Percentiles rank a stretch among this genome's conserved stretches.
Evolutionary conservation across 2,888 invertebrate genomes (phyloP).

Genomic region (Formica aserva): DNA sequence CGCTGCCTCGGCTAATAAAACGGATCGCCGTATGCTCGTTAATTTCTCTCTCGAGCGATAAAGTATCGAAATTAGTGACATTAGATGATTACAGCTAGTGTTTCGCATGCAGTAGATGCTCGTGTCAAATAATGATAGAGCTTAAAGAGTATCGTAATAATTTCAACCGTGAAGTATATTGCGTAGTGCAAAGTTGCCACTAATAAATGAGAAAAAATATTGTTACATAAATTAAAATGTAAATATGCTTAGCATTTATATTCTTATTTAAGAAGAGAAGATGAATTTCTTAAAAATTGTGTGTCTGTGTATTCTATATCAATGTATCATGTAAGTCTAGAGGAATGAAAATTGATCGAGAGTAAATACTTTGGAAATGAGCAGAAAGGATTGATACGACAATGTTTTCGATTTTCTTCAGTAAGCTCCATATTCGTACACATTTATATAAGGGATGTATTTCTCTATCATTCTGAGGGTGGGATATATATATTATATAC

Average conservation of each 20-base stretch:
- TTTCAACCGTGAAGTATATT: not conserved
- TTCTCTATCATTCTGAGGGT: slow-evolving; percentile 73
- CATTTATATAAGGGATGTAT: slow-evolving; percentile 82
- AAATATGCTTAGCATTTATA: slow-evolving; percentile 6
- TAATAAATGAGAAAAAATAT: slow-evolving; percentile 14
- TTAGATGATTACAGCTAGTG: slow-evolving; percentile 43
- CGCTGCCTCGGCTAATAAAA: slow-evolving; percentile 43
- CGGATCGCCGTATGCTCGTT: slow-evolving; percentile 40
- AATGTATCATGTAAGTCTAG: slow-evolving; percentile 29
- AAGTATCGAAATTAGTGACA: slow-evolving; percentile 46
- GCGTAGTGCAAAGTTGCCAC: not conserved
- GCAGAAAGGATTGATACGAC: slow-evolving; percentile 69
- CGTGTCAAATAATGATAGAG: slow-evolving; percentile 12
- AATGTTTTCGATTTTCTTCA: slow-evolving; percentile 76
- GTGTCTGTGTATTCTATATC: not conserved
- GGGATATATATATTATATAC: slow-evolving; percentile 57
- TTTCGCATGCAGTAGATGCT: not conserved
- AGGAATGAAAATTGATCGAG: slow-evolving; percentile 40
- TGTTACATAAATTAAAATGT: slow-evolving; percentile 26
- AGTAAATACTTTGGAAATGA: slow-evolving; percentile 68
- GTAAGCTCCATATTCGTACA: slow-evolving; percentile 79
- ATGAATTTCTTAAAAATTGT: slow-evolving; percentile 1
- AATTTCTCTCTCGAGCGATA: slow-evolving; percentile 32
- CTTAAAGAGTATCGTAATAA: not conserved
- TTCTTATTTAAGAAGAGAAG: slow-evolving; percentile 15